Evolutionary conservation across 1,140 invertebrate species (phyloP), one percentile per base, ranked within the genome.

Genomic region (Liolophura sinensis): DNA sequence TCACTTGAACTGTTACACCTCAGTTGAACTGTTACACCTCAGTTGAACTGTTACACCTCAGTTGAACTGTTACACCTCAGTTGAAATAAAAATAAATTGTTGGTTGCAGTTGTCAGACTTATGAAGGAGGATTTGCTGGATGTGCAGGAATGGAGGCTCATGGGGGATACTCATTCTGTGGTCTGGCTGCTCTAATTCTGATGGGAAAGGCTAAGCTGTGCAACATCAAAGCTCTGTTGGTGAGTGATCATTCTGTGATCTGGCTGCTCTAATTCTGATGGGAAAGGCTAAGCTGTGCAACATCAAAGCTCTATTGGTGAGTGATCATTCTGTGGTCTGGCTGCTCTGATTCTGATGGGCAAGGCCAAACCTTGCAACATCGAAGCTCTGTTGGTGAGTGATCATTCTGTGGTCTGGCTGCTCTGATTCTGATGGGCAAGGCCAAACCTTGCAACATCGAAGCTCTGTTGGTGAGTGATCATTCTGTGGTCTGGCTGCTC

Each of bases 91-190:
- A 40, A 40, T 22, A 63, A 22, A 9, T 40, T 40, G 31, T 40
- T 40, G 31, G 3, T 40, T 40, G 49, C 67, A 90, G 91, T 68
- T 98, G 96, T 87, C 96, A 98, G 83, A 98, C 96, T 0, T 99
- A 98, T 87, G 97, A 99, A 87, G 97, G 97, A 59, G 97, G 97
- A 0, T 99, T 99, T 88, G 92, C 91, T 60, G 96, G 95, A 0
- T 91, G 88, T 77, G 97, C 96, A 22, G 94, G 93, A 16, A 90
- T 95, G 88, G 97, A 99, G 86, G 97, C 97, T 24, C 97, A 99
- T 87, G 97, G 97, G 7, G 97, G 97, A 24, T 99, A 99, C 85
- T 91, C 96, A 11, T 99, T 96, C 86, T 99, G 97, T 89, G 96
- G 92, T 14, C 87, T 99, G 50, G 95, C 97, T 56, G 88, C 93